These are phyloP conservation scores for Neopelma chrysocephalum DNA, from an alignment of 2,797 vertebrate species.

Conservation along the genomic window DNA sequence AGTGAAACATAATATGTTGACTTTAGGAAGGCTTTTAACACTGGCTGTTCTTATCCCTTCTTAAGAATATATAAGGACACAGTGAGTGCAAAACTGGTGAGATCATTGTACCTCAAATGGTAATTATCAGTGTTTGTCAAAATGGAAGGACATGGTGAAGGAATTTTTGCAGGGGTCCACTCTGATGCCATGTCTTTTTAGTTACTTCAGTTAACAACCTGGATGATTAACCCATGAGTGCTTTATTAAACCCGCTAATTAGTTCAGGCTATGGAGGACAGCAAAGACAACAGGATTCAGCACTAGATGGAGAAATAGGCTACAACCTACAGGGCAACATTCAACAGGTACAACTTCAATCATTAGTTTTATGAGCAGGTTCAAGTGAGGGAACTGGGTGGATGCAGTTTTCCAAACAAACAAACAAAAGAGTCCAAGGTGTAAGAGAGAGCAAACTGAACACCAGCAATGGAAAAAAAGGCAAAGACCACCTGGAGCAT, in stretches of 20 bases:
- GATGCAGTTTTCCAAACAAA: neutral
- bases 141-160: neutral
- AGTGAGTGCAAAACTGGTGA: neutral
- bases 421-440: neutral
- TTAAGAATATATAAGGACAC: neutral
- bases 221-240: neutral
- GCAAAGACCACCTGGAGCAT: neutral
- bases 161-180: neutral
- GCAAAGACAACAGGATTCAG: neutral
- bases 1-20: neutral
- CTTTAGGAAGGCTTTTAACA: neutral
- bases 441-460: neutral
- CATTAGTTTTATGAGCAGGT: neutral
- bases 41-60: neutral
- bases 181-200: neutral
- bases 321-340: neutral
- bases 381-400: neutral
- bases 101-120: neutral
- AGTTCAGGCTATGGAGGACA: neutral
- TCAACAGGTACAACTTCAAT: neutral
- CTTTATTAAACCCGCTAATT: neutral
- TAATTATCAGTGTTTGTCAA: neutral
- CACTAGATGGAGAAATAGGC: neutral
- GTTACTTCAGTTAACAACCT: neutral
- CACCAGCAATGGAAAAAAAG: neutral